These are phyloP conservation scores for Synergus umbraculus DNA, from an alignment of 2,888 invertebrate genomes.

Conservation along the genomic window DNA sequence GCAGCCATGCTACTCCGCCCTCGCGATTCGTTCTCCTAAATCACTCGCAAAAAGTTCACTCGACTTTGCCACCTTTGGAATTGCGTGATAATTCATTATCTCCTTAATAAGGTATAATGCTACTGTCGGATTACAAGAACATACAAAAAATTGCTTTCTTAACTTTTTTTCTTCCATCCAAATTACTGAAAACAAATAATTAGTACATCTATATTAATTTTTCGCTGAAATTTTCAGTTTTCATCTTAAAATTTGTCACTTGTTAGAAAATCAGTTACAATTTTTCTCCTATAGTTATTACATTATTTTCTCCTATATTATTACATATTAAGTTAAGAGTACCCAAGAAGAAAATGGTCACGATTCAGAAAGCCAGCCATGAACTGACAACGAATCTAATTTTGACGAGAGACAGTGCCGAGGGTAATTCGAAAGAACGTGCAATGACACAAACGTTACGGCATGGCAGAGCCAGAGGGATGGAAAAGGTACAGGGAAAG, in stretches of 20 bases:
- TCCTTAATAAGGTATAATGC: constrained; percentile 59
- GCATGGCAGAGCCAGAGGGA: neutral
- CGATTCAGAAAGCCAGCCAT: constrained; percentile 8
- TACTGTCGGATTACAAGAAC: neutral
- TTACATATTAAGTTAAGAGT: neutral
- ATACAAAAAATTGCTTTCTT: constrained; percentile 25
- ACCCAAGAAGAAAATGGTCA: neutral
- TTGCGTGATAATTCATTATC: constrained; percentile 68
- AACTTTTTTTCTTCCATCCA: neutral
- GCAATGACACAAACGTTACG: constrained; percentile 26
- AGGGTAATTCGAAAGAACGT: constrained; percentile 37
- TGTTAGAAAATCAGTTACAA: no score
- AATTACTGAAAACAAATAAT: neutral
- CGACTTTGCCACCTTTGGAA: constrained; percentile 56
- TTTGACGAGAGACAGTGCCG: constrained; percentile 35
- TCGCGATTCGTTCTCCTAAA: constrained; percentile 62
- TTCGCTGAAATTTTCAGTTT: no score
- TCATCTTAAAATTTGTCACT: no score
- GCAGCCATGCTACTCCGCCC: constrained; percentile 31
- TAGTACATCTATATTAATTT: no score
- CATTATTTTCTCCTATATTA: neutral
- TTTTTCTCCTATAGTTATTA: no score
- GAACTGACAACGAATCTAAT: constrained; percentile 38
- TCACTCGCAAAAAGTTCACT: constrained; percentile 60
- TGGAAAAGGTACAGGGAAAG: constrained; percentile 35